Conservation (phyloP, 2,888 invertebrate species). For the Rhodophaea formosa region DNA sequence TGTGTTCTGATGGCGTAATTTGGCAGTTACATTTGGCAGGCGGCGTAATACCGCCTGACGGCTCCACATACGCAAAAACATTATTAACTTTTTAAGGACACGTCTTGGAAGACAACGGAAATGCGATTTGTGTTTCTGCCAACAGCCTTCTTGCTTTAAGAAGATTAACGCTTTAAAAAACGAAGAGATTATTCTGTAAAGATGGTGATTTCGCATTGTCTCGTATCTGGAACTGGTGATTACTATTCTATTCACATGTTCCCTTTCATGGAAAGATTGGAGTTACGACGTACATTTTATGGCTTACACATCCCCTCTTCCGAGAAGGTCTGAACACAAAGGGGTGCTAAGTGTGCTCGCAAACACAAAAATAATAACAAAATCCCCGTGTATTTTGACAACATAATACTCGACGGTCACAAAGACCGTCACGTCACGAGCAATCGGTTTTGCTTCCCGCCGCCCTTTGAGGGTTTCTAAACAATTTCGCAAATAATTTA, state of each 20-base stretch:
- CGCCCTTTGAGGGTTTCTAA: slow-evolving; percentile 72
- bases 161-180: slow-evolving; percentile 30
- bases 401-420: slow-evolving; percentile 78
- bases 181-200: slow-evolving; percentile 23
- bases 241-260: slow-evolving; percentile 71
- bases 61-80: slow-evolving; percentile 61
- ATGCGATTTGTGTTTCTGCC: slow-evolving; percentile 47
- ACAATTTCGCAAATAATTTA: slow-evolving; percentile 79
- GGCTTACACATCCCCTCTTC: slow-evolving; percentile 69
- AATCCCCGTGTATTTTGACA: slow-evolving; percentile 81
- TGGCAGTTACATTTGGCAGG: slow-evolving; percentile 56
- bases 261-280: slow-evolving; percentile 64
- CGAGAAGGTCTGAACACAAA: slow-evolving; percentile 67
- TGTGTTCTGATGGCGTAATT: slow-evolving; percentile 74
- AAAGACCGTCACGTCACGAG: slow-evolving; percentile 77
- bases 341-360: slow-evolving; percentile 78
- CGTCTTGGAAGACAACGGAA: slow-evolving; percentile 36
- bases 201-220: slow-evolving; percentile 54
- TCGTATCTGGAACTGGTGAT: slow-evolving; percentile 47
- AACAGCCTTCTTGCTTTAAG: slow-evolving; percentile 27
- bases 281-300: slow-evolving; percentile 59
- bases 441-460: slow-evolving; percentile 77
- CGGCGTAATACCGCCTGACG: slow-evolving; percentile 59
- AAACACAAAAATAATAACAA: slow-evolving; percentile 81
- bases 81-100: slow-evolving; percentile 68